Evolutionary conservation across 2,888 invertebrate genomes (phyloP).

Genomic region (Mystacides longicornis): DNA sequence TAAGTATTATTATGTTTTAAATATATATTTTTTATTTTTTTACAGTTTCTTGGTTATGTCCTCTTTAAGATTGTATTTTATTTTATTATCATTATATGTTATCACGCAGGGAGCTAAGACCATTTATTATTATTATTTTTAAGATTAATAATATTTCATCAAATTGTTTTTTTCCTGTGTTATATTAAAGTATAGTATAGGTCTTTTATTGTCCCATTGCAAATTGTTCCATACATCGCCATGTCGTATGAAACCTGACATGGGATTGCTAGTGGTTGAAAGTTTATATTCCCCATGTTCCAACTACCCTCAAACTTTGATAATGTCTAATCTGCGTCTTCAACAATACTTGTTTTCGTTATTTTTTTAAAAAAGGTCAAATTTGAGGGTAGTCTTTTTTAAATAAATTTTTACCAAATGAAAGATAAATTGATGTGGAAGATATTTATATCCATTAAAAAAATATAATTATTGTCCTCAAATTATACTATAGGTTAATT

Average conservation of each 20-base stretch:
- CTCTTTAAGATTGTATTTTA: conserved; percentile 12
- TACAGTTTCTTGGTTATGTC: conserved; percentile 23
- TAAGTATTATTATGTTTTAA: conserved; percentile 20
- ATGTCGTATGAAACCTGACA: no score
- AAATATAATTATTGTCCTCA: conserved; percentile 36
- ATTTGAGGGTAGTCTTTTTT: conserved; percentile 17
- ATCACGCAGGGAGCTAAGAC: conserved; percentile 20
- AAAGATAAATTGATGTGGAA: no score
- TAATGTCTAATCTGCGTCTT: background rate
- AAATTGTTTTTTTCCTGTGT: background rate
- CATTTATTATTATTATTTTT: conserved; percentile 23
- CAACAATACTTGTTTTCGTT: no score
- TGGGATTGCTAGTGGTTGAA: no score
- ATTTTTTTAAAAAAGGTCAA: no score
- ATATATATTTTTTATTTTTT: conserved; percentile 27
- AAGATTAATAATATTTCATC: background rate
- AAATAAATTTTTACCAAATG: conserved; percentile 42
- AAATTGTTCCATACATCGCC: no score
- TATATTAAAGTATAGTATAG: no score
- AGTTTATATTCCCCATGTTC: no score
- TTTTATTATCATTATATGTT: conserved; percentile 7
- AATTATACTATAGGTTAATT: conserved; percentile 35
- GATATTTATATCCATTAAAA: background rate
- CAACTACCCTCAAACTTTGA: no score
- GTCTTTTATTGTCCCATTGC: no score